Conservation (phyloP, 2,797 vertebrate species). For the Natrix natrix region DNA sequence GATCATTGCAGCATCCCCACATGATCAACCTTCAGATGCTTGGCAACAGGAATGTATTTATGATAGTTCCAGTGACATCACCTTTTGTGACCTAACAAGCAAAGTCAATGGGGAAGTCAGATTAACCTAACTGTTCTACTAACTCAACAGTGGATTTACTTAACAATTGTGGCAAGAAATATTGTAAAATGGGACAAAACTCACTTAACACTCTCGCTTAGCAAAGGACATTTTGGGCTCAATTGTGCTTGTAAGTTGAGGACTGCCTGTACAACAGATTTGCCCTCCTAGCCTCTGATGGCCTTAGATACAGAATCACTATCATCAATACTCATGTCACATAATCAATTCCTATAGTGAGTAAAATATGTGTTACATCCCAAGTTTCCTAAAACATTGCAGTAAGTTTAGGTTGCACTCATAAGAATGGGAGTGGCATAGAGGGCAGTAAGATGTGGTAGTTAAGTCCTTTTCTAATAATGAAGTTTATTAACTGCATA, state of each 20-base stretch:
- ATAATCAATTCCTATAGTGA: not conserved
- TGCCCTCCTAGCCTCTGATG: not conserved
- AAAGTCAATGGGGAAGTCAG: not conserved
- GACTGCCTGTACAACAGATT: not conserved
- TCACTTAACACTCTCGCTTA: not conserved
- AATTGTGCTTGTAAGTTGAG: not conserved
- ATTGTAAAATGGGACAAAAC: not conserved
- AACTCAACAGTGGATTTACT: not conserved
- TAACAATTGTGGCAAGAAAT: not conserved
- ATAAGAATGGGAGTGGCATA: not conserved
- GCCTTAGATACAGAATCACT: not conserved
- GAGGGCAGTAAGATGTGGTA: not conserved
- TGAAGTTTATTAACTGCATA: not conserved
- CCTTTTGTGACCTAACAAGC: not conserved
- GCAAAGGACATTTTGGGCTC: not conserved
- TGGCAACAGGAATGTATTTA: not conserved
- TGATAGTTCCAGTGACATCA: not conserved
- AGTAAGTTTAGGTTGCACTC: not conserved
- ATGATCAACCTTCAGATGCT: not conserved
- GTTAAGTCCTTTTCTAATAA: not conserved
- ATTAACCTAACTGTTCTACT: not conserved
- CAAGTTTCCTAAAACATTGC: not conserved
- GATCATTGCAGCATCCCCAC: not conserved
- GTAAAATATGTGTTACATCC: not conserved
- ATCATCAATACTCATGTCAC: not conserved